A percentile compares a stretch with the other conserved stretches of the same genome.
Evolutionary conservation across 1,140 invertebrate species (phyloP).

Genomic region (Ephestia elutella): DNA sequence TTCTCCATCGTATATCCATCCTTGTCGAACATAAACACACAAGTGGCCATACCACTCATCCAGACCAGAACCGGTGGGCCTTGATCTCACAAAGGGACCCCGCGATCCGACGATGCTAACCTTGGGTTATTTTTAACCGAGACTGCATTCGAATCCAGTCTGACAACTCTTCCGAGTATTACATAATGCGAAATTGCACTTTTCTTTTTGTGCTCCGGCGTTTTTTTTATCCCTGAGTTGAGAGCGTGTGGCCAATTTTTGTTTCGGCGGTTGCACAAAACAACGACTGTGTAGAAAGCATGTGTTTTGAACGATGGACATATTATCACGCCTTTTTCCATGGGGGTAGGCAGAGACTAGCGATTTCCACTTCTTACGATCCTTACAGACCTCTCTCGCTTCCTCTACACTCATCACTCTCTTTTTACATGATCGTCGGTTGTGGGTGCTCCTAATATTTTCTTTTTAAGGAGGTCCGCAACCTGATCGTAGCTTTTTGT

Average conservation of each 20-base stretch:
- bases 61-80: conserved; percentile 67
- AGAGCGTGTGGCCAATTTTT: conserved; percentile 50
- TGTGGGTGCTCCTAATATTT: too few relatives aligned
- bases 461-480: too few relatives aligned
- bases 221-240: conserved; percentile 69
- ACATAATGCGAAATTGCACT: conserved; percentile 72
- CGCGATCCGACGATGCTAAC: conserved; percentile 52
- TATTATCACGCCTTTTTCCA: too few relatives aligned
- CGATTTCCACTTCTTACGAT: too few relatives aligned
- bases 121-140: conserved; percentile 71
- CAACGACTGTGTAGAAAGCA: neutral
- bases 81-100: conserved; percentile 70
- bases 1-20: conserved; percentile 16
- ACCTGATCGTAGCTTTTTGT: too few relatives aligned
- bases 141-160: conserved; percentile 64
- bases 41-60: conserved; percentile 44
- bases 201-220: conserved; percentile 62
- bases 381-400: too few relatives aligned
- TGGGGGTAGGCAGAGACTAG: too few relatives aligned
- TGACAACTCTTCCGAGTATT: conserved; percentile 66
- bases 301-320: too few relatives aligned
- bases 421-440: too few relatives aligned
- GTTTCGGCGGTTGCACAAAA: conserved; percentile 12
- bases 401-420: too few relatives aligned
- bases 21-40: conserved; percentile 36